These are phyloP conservation scores for Caenorhabditis afra DNA, from an alignment of 2,888 invertebrate species.

Conservation along the genomic window DNA sequence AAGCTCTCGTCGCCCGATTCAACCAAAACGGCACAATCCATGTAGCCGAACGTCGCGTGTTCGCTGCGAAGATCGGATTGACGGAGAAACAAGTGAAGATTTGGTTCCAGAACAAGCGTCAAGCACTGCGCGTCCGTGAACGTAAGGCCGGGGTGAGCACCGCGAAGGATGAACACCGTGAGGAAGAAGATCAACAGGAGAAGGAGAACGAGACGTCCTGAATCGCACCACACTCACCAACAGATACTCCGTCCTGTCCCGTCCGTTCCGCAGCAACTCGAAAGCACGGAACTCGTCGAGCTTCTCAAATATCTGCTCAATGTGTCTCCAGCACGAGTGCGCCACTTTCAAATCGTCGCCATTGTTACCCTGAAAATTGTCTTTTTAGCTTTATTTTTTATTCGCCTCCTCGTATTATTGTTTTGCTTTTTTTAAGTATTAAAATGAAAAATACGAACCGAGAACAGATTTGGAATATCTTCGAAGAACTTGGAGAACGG, in stretches of 20 bases:
- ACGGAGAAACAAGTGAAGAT: slow-evolving; percentile 44
- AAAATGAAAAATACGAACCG: slow-evolving; percentile 81
- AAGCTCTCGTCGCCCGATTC: slow-evolving; percentile 2
- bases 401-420: too few relatives aligned
- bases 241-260: slow-evolving; percentile 95
- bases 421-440: not conserved
- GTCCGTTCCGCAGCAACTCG: slow-evolving; percentile 93
- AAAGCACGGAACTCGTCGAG: slow-evolving; percentile 98
- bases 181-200: not conserved
- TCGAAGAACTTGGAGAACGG: slow-evolving; percentile 95
- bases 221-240: slow-evolving; percentile 85
- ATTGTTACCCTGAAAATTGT: slow-evolving; percentile 58
- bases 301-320: slow-evolving; percentile 95
- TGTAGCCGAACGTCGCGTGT: slow-evolving; percentile 15
- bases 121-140: slow-evolving; percentile 16
- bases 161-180: not conserved
- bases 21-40: slow-evolving; percentile 5
- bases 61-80: slow-evolving; percentile 19
- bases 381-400: slow-evolving; percentile 15
- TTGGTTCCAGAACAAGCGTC: slow-evolving; percentile 62
- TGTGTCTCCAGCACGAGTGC: slow-evolving; percentile 93
- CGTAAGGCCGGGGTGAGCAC: not conserved
- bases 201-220: not conserved
- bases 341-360: slow-evolving; percentile 83
- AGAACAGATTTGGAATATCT: slow-evolving; percentile 94